Conservation (phyloP, 2,113 vertebrate species). For the Alexandromys fortis region DNA sequence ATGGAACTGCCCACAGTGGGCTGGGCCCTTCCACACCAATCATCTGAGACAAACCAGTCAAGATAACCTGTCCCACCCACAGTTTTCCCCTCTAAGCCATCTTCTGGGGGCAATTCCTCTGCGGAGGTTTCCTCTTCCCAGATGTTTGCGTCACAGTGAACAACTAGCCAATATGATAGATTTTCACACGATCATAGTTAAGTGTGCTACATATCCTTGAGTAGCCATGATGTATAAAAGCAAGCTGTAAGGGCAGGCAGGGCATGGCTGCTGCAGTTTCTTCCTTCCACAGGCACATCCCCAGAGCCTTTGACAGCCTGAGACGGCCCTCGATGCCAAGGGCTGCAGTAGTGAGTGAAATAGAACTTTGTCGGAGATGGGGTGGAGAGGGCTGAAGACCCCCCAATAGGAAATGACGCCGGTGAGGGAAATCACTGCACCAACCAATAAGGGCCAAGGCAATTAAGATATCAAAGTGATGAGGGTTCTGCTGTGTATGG, state of each 20-base stretch:
- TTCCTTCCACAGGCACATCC: not conserved
- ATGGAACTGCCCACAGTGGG: not conserved
- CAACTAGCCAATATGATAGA: not conserved
- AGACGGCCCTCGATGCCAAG: not conserved
- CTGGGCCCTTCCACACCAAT: not conserved
- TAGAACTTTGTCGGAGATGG: not conserved
- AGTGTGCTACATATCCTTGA: not conserved
- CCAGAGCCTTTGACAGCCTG: not conserved
- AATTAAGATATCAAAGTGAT: not conserved
- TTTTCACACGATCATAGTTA: not conserved
- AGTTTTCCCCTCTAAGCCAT: not conserved
- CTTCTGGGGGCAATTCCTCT: not conserved
- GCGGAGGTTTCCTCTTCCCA: not conserved
- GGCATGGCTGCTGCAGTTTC: not conserved
- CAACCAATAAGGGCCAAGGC: not conserved
- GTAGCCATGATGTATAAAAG: not conserved
- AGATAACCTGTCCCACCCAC: not conserved
- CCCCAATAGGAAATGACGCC: not conserved
- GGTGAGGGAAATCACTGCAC: not conserved
- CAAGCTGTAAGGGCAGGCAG: not conserved
- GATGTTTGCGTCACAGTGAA: too few relatives aligned
- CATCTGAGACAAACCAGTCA: not conserved
- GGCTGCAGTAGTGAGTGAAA: not conserved
- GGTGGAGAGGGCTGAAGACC: not conserved
- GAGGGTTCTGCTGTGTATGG: rapidly evolving